Evolutionary conservation across 2,888 invertebrate species (phyloP).

Genomic region (Eristalis intricaria): DNA sequence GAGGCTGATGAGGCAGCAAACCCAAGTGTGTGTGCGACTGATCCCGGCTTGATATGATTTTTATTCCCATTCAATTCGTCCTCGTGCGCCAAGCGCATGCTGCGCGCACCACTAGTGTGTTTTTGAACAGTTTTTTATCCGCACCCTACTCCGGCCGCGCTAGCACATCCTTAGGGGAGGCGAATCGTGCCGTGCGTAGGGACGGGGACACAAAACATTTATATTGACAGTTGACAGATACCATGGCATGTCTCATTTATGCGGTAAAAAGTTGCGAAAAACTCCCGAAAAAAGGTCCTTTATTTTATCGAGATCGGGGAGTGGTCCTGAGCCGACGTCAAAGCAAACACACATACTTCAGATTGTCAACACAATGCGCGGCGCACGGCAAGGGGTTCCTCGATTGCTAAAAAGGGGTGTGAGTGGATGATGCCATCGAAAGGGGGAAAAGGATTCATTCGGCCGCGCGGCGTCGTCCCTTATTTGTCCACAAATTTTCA

Average conservation of each 20-base stretch:
- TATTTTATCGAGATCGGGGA: slow-evolving; percentile 19
- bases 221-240: slow-evolving; percentile 64
- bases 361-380: slow-evolving; percentile 73
- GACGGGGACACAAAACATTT: slow-evolving; percentile 13
- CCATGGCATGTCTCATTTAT: slow-evolving; percentile 67
- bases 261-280: slow-evolving; percentile 71
- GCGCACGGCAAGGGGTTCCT: not conserved
- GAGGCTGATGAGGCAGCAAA: slow-evolving; percentile 30
- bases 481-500: slow-evolving; percentile 71
- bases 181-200: slow-evolving; percentile 5
- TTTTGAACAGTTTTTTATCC: slow-evolving; percentile 40
- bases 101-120: slow-evolving; percentile 59
- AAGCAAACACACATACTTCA: slow-evolving; percentile 73
- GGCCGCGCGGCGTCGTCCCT: slow-evolving; percentile 22
- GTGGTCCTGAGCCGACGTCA: slow-evolving; percentile 21
- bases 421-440: slow-evolving; percentile 37
- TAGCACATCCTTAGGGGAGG: slow-evolving; percentile 21
- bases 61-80: slow-evolving; percentile 54
- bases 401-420: slow-evolving; percentile 47
- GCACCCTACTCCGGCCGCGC: slow-evolving; percentile 26
- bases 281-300: slow-evolving; percentile 61
- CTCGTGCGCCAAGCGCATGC: slow-evolving; percentile 71
- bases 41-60: slow-evolving; percentile 54
- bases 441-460: slow-evolving; percentile 56
- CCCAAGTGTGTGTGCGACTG: slow-evolving; percentile 29